These are phyloP conservation scores for Zele albiditarsus DNA, from an alignment of 2,888 invertebrate genomes.

Conservation along the genomic window DNA sequence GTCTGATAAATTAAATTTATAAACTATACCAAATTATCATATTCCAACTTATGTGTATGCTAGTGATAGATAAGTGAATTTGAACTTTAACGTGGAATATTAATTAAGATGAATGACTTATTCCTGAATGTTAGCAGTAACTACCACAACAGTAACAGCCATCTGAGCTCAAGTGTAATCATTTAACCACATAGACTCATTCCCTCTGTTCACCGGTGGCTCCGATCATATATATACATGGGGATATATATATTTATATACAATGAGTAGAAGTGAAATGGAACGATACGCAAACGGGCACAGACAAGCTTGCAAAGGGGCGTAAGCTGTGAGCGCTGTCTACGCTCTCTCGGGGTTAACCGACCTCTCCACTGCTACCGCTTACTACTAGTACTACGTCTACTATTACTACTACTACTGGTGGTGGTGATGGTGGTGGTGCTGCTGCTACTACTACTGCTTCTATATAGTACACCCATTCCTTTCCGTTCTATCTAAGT, in stretches of 20 bases:
- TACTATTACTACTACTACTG: background rate
- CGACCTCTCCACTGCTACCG: conserved; percentile 27
- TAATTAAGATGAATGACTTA: background rate
- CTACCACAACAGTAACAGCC: background rate
- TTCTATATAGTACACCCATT: conserved; percentile 2
- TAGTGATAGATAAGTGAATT: background rate
- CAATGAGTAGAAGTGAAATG: background rate
- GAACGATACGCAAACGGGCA: conserved; percentile 1
- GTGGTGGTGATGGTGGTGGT: too few relatives aligned
- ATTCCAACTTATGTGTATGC: too few relatives aligned
- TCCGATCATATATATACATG: background rate
- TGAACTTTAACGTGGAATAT: background rate
- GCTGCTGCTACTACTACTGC: background rate
- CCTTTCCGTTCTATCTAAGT: conserved; percentile 31
- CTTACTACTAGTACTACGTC: conserved; percentile 9
- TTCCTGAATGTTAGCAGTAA: background rate
- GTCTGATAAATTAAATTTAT: too few relatives aligned
- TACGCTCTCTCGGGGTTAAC: conserved; percentile 38
- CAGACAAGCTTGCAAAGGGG: conserved; percentile 24
- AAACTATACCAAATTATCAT: too few relatives aligned
- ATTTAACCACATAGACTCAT: background rate
- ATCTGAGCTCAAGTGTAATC: background rate
- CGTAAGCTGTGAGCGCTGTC: conserved; percentile 36
- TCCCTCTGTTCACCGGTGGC: background rate
- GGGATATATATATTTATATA: background rate